A percentile compares a stretch with the other conserved stretches of the same genome.
phyloP scores from a whole-genome alignment of 2,113 vertebrate species.

The Petromus typicus region DNA sequence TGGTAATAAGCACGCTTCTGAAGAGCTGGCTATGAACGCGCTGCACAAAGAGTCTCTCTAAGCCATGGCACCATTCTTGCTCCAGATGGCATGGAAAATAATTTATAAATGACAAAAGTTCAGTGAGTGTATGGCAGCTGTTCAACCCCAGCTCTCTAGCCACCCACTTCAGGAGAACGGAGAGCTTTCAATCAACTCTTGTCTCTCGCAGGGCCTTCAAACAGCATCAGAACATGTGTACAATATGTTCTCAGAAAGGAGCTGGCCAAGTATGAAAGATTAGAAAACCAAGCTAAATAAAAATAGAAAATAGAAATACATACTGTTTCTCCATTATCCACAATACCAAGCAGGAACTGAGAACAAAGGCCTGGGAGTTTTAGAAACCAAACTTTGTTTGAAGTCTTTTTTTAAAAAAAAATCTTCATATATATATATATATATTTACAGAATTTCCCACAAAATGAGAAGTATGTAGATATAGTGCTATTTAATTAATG shows the following conservation, averaged over 20 bases:
- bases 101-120: conserved; percentile 94
- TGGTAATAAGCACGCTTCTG: conserved; percentile 21
- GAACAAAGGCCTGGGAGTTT: conserved; percentile 47
- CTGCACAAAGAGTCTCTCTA: conserved; percentile 70
- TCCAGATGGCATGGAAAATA: conserved; percentile 95
- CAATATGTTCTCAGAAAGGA: conserved; percentile 79
- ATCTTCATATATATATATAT: too few species aligned
- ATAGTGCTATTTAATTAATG: not conserved
- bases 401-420: not conserved
- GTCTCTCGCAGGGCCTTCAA: conserved; percentile 80
- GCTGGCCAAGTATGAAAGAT: conserved; percentile 78
- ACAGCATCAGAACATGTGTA: conserved; percentile 84
- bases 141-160: conserved; percentile 87
- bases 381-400: not conserved
- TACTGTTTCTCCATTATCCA: conserved; percentile 23
- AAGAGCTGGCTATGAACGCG: conserved; percentile 56
- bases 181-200: conserved; percentile 85
- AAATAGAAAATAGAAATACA: conserved; percentile 58
- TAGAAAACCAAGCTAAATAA: conserved; percentile 57
- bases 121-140: conserved; percentile 93
- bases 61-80: conserved; percentile 82
- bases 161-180: conserved; percentile 85
- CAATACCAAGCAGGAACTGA: not conserved
- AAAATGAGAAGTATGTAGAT: not conserved
- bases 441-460: not conserved